Evolutionary conservation across 2,888 invertebrate species (phyloP).

Genomic region (Baronia brevicornis): DNA sequence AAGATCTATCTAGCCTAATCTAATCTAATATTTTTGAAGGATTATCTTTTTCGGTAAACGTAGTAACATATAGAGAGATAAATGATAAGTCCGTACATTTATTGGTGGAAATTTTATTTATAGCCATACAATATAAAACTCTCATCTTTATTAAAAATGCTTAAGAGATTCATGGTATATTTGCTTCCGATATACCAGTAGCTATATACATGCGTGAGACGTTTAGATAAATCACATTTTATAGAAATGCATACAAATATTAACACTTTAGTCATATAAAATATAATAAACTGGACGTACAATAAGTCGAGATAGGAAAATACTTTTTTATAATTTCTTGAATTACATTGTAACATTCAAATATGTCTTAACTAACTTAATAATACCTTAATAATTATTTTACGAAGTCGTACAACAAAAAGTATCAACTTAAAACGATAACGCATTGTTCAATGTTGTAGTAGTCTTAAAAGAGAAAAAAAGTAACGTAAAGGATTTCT

Average conservation of each 20-base stretch:
- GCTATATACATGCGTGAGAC: constrained; percentile 52
- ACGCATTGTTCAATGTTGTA: constrained; percentile 8
- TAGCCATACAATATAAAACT: constrained; percentile 56
- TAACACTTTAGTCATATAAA: constrained; percentile 35
- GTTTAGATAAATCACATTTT: constrained; percentile 42
- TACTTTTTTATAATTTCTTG: constrained; percentile 35
- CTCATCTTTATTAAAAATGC: constrained; percentile 63
- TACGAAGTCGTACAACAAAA: constrained; percentile 19
- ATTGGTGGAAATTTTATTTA: constrained; percentile 63
- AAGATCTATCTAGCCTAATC: too few species aligned
- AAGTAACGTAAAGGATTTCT: constrained; percentile 8
- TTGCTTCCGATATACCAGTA: constrained; percentile 48
- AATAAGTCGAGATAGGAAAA: constrained; percentile 57
- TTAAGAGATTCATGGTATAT: constrained; percentile 64
- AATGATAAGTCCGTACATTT: too few species aligned
- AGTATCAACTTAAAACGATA: constrained; percentile 10
- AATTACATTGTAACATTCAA: constrained; percentile 46
- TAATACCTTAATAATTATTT: constrained; percentile 37
- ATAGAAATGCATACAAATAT: constrained; percentile 55
- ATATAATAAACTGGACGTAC: constrained; percentile 65
- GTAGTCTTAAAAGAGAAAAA: constrained; percentile 9
- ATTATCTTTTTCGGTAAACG: too few species aligned
- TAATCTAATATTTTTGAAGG: too few species aligned
- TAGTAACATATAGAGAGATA: constrained; percentile 17
- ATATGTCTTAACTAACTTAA: constrained; percentile 65